Base-by-base conservation (phyloP, 1,140 invertebrate genomes). In the Heliconius hewitsoni region DNA sequence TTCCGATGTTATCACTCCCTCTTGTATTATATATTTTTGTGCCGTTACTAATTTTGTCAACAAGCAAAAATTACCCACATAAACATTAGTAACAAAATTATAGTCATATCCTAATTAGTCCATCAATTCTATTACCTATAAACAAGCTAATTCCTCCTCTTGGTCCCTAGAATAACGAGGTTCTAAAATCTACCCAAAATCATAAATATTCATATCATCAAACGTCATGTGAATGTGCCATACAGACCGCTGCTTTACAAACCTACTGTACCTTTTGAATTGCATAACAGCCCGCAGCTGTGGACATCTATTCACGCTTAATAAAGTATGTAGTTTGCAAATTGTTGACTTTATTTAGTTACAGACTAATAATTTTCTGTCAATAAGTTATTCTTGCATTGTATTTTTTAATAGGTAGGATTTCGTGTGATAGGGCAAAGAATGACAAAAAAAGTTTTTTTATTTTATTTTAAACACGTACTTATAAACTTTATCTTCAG, bases 171-270 rank as follows among this genome's bases (percentile, higher is more conserved):
- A 52, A 19, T 19, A n/a, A 57, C 55, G 8, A 57, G 8, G n/a
- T 57, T 9, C 55, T n/a, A 57, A 57, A 57, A 57, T 57, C 55
- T n/a, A 57, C 55, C 52, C 18, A 57, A 57, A 23, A 57, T 19
- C 55, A 57, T 57, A 57, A 57, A 57, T 57, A 57, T 57, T 57
- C 55, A 57, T 57, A 57, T 57, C 55, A 57, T 57, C 55, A 57
- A 57, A 57, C 55, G 55, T 57, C 55, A 57, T 23, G 55, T 57
- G 55, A 57, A 23, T 57, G 55, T 57, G 55, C n/a, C 55, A 57
- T 57, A 57, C 55, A 57, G n/a, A 57, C 55, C 55, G 55, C n/a
- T 57, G 55, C 55, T 57, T 57, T 57, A 57, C 55, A 57, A 57
- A 57, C 55, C 55, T 57, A 23, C 55, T 57, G 19, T 57, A 57